Conservation (phyloP, 1,140 invertebrate genomes). For the Theocolax elegans region DNA sequence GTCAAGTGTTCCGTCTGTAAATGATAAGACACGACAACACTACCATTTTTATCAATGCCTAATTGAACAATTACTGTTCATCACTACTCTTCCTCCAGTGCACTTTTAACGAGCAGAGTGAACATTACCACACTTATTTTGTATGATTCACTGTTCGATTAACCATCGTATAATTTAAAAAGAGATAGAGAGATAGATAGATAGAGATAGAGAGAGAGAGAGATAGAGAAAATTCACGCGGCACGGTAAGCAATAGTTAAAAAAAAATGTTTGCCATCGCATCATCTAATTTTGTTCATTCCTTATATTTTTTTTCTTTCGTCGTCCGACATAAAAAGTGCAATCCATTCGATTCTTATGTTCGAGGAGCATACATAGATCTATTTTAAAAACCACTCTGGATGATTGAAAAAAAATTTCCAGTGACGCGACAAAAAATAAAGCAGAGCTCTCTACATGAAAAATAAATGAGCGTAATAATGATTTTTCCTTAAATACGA, state of each 20-base stretch:
- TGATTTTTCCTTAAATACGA: constrained; percentile 4
- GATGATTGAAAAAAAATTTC: background rate
- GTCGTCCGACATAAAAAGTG: constrained; percentile 46
- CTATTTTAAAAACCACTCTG: background rate
- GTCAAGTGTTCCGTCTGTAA: constrained; percentile 11
- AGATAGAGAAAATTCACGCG: background rate
- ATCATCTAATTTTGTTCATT: background rate
- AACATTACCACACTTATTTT: constrained; percentile 17
- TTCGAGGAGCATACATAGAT: background rate
- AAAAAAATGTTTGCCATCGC: constrained; percentile 8
- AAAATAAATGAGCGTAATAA: constrained; percentile 14
- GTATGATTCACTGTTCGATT: background rate
- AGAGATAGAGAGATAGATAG: too few relatives aligned
- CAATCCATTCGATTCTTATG: constrained; percentile 47
- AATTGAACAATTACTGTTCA: constrained; percentile 1
- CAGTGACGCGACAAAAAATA: background rate
- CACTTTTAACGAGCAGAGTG: constrained; percentile 16
- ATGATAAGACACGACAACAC: constrained; percentile 18
- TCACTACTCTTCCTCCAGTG: constrained; percentile 3
- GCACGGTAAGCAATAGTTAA: background rate
- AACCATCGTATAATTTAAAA: background rate
- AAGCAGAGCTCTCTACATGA: background rate
- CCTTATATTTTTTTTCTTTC: too few relatives aligned
- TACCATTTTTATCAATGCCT: constrained; percentile 18
- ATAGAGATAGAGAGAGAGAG: too few relatives aligned